Base-by-base conservation (phyloP, 1,140 invertebrate genomes). In the Arctopsyche grandis region DNA sequence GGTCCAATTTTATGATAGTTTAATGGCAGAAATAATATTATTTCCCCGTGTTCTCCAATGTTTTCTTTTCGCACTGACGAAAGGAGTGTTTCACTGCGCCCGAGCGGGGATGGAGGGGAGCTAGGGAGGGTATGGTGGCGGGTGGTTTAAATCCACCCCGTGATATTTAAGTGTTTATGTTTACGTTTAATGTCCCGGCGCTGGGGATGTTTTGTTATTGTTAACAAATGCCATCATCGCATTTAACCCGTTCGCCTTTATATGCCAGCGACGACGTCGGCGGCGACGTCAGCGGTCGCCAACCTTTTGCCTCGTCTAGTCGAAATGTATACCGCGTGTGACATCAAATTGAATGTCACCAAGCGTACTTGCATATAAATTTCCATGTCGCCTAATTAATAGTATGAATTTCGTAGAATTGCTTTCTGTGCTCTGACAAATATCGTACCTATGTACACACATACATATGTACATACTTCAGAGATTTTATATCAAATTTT, bases 201-300 rank as follows among this genome's bases (percentile, higher is more conserved):
- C 58, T 9, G 26, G 56, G 74, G 52, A 14, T 75, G 44, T 66
- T 78, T 71, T 78, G 78, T 79, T 79, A 79, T 79, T 79, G 78
- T 79, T 79, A 66, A 48, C 69, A 79, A 79, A 79, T 79, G 78
- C 78, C 78, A 79, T 52, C 76, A 70, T 79, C 78, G 78, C 78
- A 74, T 79, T 79, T 73, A 79, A 74, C 70, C 78, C 78, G 78
- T 79, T 79, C 69, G 70, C 78, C 58, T 79, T 73, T 79, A 74
- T 79, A 74, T 66, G 78, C 58, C 71, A 73, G 48, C 69, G 56
- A n/a, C 52, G 58, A n/a, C 19, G 24, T 52, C 24, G 26, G 24
- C 66, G 29, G 24, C 43, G 29, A n/a, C 22, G 75, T 16, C 76
- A 52, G 60, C 19, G 19, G 43, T 77, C 63, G 76, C 48, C 60